Conservation (phyloP, 2,797 vertebrate genomes). For the Geotrypetes seraphini region DNA sequence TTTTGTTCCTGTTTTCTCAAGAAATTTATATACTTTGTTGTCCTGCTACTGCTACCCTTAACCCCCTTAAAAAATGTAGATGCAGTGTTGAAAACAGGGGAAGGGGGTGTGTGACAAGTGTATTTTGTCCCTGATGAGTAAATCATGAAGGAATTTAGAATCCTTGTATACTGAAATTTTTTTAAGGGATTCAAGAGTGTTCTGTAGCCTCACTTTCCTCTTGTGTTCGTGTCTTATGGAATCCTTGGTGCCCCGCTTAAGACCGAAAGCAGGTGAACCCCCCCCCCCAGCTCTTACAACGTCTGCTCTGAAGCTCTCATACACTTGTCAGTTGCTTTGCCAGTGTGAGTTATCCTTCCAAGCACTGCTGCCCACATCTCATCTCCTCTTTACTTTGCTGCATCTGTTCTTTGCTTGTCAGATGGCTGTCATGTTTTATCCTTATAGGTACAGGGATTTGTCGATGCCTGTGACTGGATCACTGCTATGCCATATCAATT, state of each 20-base stretch:
- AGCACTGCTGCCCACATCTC: background rate
- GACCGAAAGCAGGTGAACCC: background rate
- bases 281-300: background rate
- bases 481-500: slow-evolving; percentile 13
- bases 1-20: no score
- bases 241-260: background rate
- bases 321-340: slow-evolving; percentile 24
- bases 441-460: slow-evolving; percentile 65
- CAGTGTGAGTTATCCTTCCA: slow-evolving; percentile 24
- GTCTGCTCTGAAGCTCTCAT: slow-evolving; percentile 20
- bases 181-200: no score
- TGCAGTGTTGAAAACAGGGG: no score
- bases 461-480: slow-evolving; percentile 32
- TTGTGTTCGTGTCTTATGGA: slow-evolving; percentile 1
- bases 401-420: slow-evolving; percentile 79
- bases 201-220: no score
- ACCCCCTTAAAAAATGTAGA: no score
- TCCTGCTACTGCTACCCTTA: no score
- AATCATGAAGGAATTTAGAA: no score
- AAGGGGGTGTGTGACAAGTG: no score
- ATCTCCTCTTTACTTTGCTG: slow-evolving; percentile 14
- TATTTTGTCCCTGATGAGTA: no score
- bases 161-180: no score
- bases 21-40: no score
- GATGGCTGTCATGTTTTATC: slow-evolving; percentile 57